phyloP scores from a whole-genome alignment of 2,113 vertebrate genomes.

The Picathartes gymnocephalus region DNA sequence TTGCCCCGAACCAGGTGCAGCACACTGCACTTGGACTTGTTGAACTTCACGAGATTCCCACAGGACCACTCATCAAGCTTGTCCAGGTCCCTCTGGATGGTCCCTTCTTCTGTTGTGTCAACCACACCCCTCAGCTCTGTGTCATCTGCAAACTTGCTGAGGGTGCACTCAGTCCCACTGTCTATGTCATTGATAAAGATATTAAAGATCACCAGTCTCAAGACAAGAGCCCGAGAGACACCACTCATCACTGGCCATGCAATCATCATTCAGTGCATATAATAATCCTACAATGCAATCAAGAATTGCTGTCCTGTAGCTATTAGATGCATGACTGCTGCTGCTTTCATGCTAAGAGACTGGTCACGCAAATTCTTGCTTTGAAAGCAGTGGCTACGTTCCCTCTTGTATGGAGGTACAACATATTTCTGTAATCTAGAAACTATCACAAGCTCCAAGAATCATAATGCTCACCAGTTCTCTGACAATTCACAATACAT shows the following conservation, averaged over 20 bases:
- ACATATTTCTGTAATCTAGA: background rate
- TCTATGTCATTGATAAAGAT: background rate
- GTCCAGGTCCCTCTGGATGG: background rate
- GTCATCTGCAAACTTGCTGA: background rate
- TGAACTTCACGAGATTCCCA: background rate
- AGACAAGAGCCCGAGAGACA: background rate
- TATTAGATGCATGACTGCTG: background rate
- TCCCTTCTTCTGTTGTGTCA: background rate
- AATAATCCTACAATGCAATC: background rate
- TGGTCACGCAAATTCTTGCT: background rate
- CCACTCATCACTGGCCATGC: background rate
- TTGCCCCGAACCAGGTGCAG: background rate
- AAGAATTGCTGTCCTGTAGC: background rate
- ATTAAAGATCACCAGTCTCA: background rate
- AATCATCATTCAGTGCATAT: background rate
- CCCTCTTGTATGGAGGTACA: background rate
- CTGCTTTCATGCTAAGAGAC: background rate
- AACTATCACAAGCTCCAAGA: background rate
- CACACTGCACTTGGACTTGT: background rate
- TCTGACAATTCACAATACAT: background rate
- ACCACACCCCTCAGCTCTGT: background rate
- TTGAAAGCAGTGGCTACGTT: background rate
- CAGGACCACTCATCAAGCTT: rapidly evolving
- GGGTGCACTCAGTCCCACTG: background rate
- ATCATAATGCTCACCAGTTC: background rate